These are phyloP conservation scores for Pharmacophagus antenor DNA, from an alignment of 2,888 invertebrate genomes.

Conservation along the genomic window DNA sequence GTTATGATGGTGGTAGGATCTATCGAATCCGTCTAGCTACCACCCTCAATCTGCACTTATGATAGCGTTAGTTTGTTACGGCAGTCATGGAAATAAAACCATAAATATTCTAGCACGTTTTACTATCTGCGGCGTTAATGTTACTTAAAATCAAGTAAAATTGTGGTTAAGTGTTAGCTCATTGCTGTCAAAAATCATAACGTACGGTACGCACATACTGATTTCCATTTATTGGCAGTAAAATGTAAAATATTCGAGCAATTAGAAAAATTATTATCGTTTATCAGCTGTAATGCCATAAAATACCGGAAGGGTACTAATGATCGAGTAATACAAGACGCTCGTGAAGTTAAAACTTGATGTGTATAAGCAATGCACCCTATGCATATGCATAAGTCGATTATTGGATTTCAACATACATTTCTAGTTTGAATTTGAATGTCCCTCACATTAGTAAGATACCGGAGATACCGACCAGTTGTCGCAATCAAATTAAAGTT, in stretches of 20 bases:
- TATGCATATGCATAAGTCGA: conserved; percentile 11
- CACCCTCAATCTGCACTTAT: too few relatives aligned
- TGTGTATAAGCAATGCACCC: neutral
- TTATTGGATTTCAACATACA: conserved; percentile 12
- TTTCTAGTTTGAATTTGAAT: conserved; percentile 9
- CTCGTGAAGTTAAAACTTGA: conserved; percentile 5
- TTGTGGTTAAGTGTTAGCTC: too few relatives aligned
- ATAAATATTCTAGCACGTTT: too few relatives aligned
- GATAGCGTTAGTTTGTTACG: too few relatives aligned
- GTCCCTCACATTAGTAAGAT: conserved; percentile 6
- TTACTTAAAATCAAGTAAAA: too few relatives aligned
- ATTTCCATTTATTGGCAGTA: neutral
- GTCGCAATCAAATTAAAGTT: conserved; percentile 13
- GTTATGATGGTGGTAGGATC: too few relatives aligned
- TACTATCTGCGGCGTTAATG: too few relatives aligned
- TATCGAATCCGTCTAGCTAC: too few relatives aligned
- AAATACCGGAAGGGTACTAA: conserved; percentile 1
- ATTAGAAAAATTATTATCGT: neutral
- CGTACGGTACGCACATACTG: neutral
- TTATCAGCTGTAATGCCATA: neutral
- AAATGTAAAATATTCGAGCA: neutral
- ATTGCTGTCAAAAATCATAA: too few relatives aligned
- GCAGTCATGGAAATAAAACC: too few relatives aligned
- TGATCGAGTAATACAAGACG: neutral
- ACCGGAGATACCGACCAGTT: conserved; percentile 7